A percentile compares a stretch with the other conserved stretches of the same genome.
Conservation (phyloP, 2,888 invertebrate genomes). For the Amphipyra tragopoginis region DNA sequence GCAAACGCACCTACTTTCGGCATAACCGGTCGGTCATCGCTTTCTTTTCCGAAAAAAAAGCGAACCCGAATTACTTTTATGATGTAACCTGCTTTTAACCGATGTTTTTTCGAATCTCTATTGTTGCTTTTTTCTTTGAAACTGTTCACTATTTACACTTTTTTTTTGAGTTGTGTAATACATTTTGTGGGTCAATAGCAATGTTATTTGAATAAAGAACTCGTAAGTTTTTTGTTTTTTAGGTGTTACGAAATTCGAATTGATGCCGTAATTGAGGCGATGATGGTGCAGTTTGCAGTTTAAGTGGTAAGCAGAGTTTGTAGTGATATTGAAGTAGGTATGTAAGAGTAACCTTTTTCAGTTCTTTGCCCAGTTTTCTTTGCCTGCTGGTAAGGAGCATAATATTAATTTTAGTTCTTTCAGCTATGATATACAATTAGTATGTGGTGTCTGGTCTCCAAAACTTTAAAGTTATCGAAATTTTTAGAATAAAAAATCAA, state of each 20-base stretch:
- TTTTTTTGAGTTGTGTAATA: slow-evolving; percentile 60
- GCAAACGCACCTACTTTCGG: slow-evolving; percentile 23
- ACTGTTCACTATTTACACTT: slow-evolving; percentile 42
- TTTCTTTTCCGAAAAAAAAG: slow-evolving; percentile 60
- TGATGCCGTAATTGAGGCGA: slow-evolving; percentile 11
- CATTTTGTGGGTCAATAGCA: slow-evolving; percentile 71
- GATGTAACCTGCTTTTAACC: slow-evolving; percentile 63
- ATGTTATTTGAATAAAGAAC: slow-evolving; percentile 24
- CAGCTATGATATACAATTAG: too few species aligned
- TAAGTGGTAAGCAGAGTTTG: background rate
- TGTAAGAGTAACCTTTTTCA: too few species aligned
- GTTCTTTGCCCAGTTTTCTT: too few species aligned
- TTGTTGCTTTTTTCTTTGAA: slow-evolving; percentile 53
- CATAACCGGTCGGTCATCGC: slow-evolving; percentile 43
- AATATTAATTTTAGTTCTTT: too few species aligned
- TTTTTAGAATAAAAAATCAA: too few species aligned
- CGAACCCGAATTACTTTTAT: slow-evolving; percentile 55
- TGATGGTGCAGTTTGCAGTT: slow-evolving; percentile 2
- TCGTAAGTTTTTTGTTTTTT: slow-evolving; percentile 24
- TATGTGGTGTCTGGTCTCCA: too few species aligned
- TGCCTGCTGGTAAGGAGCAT: too few species aligned
- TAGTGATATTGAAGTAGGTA: background rate
- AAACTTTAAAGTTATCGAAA: too few species aligned
- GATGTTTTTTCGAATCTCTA: slow-evolving; percentile 29
- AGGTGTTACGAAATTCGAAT: slow-evolving; percentile 30